Percentiles rank a stretch among this genome's conserved stretches.
These are phyloP conservation scores for Melipona bicolor DNA, from an alignment of 2,888 invertebrate species.

Conservation along the genomic window DNA sequence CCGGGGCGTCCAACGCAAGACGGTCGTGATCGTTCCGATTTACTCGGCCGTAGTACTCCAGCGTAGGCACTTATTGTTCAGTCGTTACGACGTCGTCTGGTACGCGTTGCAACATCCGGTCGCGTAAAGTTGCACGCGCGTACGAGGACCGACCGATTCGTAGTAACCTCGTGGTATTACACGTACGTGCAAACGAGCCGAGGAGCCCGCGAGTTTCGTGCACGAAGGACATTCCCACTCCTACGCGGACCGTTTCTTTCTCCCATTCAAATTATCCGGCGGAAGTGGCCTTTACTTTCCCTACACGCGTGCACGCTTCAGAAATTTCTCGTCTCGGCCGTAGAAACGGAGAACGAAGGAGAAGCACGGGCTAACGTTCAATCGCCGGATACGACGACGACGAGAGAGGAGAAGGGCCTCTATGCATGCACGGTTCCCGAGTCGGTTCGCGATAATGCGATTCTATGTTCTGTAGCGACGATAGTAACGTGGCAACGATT, in stretches of 20 bases:
- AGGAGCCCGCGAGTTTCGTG: constrained; percentile 65
- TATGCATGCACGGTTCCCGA: constrained; percentile 6
- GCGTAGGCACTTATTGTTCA: constrained; percentile 51
- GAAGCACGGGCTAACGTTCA: background rate
- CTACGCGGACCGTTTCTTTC: constrained; percentile 49
- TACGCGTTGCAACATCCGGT: constrained; percentile 60
- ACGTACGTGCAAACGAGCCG: constrained; percentile 64
- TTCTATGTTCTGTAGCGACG: constrained; percentile 5
- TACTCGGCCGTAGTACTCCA: constrained; percentile 54
- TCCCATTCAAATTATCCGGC: constrained; percentile 62
- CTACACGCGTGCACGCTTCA: constrained; percentile 52
- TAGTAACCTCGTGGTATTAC: constrained; percentile 71
- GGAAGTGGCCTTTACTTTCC: constrained; percentile 63
- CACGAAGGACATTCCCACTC: constrained; percentile 69
- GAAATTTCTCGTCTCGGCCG: constrained; percentile 42
- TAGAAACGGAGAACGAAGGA: background rate
- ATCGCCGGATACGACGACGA: constrained; percentile 9
- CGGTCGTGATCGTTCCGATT: constrained; percentile 38
- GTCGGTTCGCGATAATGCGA: constrained; percentile 15
- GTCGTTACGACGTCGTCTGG: constrained; percentile 59
- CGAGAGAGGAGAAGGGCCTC: background rate
- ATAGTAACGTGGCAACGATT: constrained; percentile 16
- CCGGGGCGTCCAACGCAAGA: background rate
- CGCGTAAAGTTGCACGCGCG: constrained; percentile 57
- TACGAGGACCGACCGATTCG: constrained; percentile 27